Conservation (phyloP, 2,888 invertebrate species). For the Morpho achilles region DNA sequence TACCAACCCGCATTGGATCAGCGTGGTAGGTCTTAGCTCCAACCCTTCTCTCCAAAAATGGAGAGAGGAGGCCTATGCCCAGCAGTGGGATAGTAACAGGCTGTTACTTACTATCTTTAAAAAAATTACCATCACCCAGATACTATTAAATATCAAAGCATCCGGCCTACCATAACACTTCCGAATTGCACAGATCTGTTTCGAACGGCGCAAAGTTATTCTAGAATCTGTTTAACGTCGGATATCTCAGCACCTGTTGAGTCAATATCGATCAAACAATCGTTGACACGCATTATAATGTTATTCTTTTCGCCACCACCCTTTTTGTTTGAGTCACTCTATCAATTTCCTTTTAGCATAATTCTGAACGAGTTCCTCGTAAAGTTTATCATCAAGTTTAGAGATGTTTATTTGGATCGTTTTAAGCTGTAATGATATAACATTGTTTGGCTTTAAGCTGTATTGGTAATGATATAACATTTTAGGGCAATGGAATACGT, state of each 20-base stretch:
- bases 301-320: constrained; percentile 31
- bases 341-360: constrained; percentile 29
- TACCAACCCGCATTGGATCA: no score
- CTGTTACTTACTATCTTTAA: no score
- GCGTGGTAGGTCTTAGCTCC: no score
- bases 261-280: constrained; percentile 44
- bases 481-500: no score
- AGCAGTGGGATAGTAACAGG: no score
- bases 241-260: constrained; percentile 45
- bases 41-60: no score
- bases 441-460: no score
- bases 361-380: constrained; percentile 15
- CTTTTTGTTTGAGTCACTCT: constrained; percentile 30
- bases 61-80: no score
- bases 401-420: background rate
- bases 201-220: constrained; percentile 30
- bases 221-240: constrained; percentile 43
- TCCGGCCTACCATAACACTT: background rate
- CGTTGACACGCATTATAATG: constrained; percentile 36
- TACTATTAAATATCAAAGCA: background rate
- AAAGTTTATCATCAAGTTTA: constrained; percentile 9
- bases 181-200: background rate
- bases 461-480: no score
- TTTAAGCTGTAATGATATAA: no score
- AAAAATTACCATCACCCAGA: no score